A percentile compares a stretch with the other conserved stretches of the same genome.
These are phyloP conservation scores for Serrognathus titanus DNA, from an alignment of 2,888 invertebrate genomes.

Conservation along the genomic window DNA sequence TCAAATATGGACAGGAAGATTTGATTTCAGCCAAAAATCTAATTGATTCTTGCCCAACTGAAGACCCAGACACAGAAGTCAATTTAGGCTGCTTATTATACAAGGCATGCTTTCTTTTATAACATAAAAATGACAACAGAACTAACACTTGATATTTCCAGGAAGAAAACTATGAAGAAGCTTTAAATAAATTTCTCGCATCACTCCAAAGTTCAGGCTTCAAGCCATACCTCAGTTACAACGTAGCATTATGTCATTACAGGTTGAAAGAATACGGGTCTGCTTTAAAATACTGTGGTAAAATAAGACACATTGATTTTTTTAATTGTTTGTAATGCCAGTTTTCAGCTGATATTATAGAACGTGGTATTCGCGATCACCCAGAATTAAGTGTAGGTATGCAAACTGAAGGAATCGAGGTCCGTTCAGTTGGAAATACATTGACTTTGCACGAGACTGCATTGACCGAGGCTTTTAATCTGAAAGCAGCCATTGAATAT, in stretches of 20 bases:
- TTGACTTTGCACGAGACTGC: constrained; percentile 92
- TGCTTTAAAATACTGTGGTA: constrained; percentile 88
- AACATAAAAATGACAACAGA: neutral
- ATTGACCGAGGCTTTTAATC: constrained; percentile 95
- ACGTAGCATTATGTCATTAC: constrained; percentile 93
- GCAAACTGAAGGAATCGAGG: constrained; percentile 89
- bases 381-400: constrained; percentile 97
- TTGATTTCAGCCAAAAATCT: constrained; percentile 85
- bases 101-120: constrained; percentile 60
- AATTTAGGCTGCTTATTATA: constrained; percentile 93
- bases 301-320: constrained; percentile 19
- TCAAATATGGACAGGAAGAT: constrained; percentile 95
- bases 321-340: neutral
- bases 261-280: constrained; percentile 89
- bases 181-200: constrained; percentile 82
- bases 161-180: constrained; percentile 86
- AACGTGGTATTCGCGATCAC: constrained; percentile 92
- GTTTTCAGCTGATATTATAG: constrained; percentile 78
- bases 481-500: constrained; percentile 98
- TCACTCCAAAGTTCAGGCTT: constrained; percentile 88
- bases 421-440: constrained; percentile 94
- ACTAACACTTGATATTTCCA: constrained; percentile 39
- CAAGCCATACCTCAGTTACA: constrained; percentile 89
- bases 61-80: constrained; percentile 91
- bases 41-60: constrained; percentile 81